phyloP scores from a whole-genome alignment of 2,113 vertebrate species.

The Colius striatus region DNA sequence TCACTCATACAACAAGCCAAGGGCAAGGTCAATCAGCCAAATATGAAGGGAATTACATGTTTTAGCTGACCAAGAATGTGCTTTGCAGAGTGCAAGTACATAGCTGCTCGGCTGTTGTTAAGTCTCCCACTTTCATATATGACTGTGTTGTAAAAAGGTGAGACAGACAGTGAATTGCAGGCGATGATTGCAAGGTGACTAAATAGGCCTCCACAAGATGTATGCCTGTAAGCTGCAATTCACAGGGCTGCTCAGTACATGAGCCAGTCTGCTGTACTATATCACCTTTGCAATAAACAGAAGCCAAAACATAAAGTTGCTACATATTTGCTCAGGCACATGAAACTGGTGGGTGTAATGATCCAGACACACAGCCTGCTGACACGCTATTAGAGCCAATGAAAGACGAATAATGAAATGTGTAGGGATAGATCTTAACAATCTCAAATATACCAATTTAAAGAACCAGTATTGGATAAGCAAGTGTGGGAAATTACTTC shows the following conservation, averaged over 20 bases:
- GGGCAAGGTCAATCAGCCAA: background rate
- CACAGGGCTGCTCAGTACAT: background rate
- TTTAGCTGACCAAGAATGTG: background rate
- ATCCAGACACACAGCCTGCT: background rate
- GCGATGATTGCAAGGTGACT: background rate
- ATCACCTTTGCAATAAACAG: background rate
- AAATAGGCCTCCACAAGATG: background rate
- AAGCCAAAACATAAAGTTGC: background rate
- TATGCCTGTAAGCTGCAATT: background rate
- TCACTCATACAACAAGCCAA: background rate
- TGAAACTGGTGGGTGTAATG: background rate
- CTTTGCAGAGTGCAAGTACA: background rate
- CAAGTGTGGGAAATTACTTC: background rate
- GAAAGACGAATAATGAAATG: background rate
- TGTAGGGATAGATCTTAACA: background rate
- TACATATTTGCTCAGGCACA: background rate
- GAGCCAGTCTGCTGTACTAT: background rate
- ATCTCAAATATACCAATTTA: background rate
- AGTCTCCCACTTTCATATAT: background rate
- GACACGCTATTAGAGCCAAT: background rate
- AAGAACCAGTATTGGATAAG: background rate
- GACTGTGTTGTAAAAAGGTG: background rate
- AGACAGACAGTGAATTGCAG: background rate
- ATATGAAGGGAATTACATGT: background rate
- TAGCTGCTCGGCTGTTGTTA: accelerated